A percentile compares a stretch with the other conserved stretches of the same genome.
phyloP scores from a whole-genome alignment of 1,140 invertebrate species.

The Heliconius congener region DNA sequence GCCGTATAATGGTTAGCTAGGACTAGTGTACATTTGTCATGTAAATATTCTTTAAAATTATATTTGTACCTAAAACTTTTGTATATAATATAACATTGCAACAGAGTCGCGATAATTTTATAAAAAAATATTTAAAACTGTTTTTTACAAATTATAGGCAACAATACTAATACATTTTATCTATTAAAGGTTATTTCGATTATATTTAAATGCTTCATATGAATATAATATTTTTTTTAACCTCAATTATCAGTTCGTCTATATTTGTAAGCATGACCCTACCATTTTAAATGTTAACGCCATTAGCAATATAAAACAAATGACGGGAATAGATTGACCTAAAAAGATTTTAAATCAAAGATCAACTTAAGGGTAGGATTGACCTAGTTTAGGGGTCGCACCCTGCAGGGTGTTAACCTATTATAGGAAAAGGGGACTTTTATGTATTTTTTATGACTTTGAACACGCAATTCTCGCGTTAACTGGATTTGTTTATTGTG shows the following conservation, averaged over 20 bases:
- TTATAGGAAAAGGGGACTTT: slow-evolving; percentile 15
- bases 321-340: slow-evolving; percentile 23
- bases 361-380: slow-evolving; percentile 17
- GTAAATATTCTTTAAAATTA: background rate
- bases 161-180: background rate
- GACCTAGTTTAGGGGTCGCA: slow-evolving; percentile 35
- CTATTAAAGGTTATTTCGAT: too few relatives aligned
- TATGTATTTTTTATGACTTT: slow-evolving; percentile 40
- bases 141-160: too few relatives aligned
- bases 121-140: too few relatives aligned
- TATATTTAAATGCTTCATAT: too few relatives aligned
- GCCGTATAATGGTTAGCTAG: too few relatives aligned
- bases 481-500: slow-evolving; percentile 16
- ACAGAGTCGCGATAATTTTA: too few relatives aligned
- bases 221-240: background rate
- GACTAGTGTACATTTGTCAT: background rate
- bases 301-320: slow-evolving; percentile 18
- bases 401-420: slow-evolving; percentile 27
- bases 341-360: slow-evolving; percentile 15
- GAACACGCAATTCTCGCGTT: slow-evolving; percentile 42
- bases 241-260: background rate
- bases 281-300: background rate
- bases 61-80: too few relatives aligned
- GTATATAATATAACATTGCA: too few relatives aligned
- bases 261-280: too few relatives aligned